Evolutionary conservation across 2,113 vertebrate genomes (phyloP), one percentile per base, ranked within the genome.

Genomic region (Diglossa brunneiventris): DNA sequence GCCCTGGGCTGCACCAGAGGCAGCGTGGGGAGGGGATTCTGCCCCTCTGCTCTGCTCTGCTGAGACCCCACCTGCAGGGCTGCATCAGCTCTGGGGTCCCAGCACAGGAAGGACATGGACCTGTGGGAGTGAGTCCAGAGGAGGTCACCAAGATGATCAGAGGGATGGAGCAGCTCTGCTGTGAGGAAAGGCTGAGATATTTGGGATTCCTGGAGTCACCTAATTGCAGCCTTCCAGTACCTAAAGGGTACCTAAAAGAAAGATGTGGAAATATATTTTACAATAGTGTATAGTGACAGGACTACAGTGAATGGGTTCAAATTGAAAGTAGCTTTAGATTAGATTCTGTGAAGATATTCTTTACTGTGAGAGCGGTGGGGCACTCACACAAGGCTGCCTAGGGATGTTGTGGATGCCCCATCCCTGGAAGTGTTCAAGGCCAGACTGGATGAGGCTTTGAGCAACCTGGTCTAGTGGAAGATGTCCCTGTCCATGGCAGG

Each of bases 81-180:
- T 56, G 42, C 75, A 56, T 42, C 75, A 42, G 66, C n/a, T 7
- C 85, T 56, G 66, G 56, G 30, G 3, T 15, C 50, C 18, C 50
- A 80, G 50, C 31, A 37, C 21, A 49, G 42, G 17, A 42, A 27
- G 6, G 35, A 58, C 42, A 64, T 2, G 7, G 26, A 50, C 11
- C 14, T 66, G 68, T 2, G 37, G 17, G 44, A 58, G 18, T 0
- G 2, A 73, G 44, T 15, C 18, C 50, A 66, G 44, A 58, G 2
- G 7, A 33, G 33, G 10, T 3, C 44, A 58, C 11, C 42, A 42
- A 52, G 44, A 26, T 39, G 11, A 39, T 13, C n/a, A 53, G 61
- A 75, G 23, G 39, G n/a, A 53, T 31, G 39, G 9, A 68, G 16
- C 3, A 68, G 0, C 16, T 75, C 13, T 53, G 2, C 28, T 52